Evolutionary conservation across 2,797 vertebrate species (phyloP).

Genomic region (Calcarius lapponicus): DNA sequence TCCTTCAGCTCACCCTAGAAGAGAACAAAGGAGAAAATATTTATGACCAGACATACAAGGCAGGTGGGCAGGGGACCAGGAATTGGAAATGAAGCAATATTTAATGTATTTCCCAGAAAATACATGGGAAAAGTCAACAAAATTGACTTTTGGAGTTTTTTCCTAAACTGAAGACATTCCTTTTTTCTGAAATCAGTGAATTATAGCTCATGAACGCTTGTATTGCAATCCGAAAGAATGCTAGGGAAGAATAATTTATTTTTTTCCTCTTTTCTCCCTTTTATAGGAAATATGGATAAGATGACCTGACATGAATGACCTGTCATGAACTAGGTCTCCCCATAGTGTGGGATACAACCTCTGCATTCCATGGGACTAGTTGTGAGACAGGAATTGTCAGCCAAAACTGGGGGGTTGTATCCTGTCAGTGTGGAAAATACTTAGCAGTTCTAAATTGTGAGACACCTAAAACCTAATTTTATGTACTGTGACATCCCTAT

Average conservation of each 20-base stretch:
- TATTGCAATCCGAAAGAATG: neutral
- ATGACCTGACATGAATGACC: neutral
- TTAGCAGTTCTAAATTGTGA: neutral
- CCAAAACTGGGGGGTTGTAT: neutral
- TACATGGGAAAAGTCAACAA: neutral
- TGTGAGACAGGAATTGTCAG: neutral
- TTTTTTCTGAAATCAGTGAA: neutral
- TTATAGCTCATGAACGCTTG: neutral
- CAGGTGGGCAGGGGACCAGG: neutral
- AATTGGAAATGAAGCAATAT: neutral
- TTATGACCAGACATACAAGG: neutral
- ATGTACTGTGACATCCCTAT: neutral
- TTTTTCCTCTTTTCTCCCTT: neutral
- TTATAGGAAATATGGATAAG: neutral
- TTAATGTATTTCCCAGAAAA: neutral
- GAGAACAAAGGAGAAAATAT: neutral
- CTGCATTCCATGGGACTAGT: neutral
- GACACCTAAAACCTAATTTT: neutral
- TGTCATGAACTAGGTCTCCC: neutral
- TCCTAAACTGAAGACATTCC: neutral
- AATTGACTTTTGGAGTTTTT: neutral
- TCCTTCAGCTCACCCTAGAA: neutral
- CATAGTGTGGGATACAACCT: neutral
- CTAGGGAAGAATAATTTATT: neutral
- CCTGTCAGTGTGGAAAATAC: neutral